Evolutionary conservation across 1,140 invertebrate species (phyloP).

Genomic region (Calliopsis andreniformis): DNA sequence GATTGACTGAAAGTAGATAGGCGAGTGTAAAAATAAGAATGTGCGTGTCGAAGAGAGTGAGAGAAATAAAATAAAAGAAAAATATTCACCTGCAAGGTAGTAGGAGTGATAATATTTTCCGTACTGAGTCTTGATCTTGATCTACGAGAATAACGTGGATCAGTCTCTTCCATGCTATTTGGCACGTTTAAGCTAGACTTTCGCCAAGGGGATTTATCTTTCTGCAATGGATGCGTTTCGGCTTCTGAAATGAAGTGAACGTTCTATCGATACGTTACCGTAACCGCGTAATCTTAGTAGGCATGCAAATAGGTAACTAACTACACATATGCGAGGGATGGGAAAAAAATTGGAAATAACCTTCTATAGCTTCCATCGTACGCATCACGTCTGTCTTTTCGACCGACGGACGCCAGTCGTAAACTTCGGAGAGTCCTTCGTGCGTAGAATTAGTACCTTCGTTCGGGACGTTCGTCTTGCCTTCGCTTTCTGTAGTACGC

Average conservation of each 20-base stretch:
- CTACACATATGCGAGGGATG: too few species aligned
- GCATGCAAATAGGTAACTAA: too few species aligned
- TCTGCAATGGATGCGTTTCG: slow-evolving; percentile 84
- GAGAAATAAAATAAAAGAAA: background rate
- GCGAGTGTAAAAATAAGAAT: too few species aligned
- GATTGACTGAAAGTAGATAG: slow-evolving; percentile 78
- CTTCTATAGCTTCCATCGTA: slow-evolving; percentile 93
- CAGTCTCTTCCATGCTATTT: slow-evolving; percentile 84
- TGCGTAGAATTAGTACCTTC: slow-evolving; percentile 84
- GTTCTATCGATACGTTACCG: too few species aligned
- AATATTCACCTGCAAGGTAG: slow-evolving; percentile 77
- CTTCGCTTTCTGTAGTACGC: slow-evolving; percentile 85
- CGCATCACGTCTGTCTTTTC: slow-evolving; percentile 92
- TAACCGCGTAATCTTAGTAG: too few species aligned
- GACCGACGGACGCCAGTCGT: slow-evolving; percentile 91
- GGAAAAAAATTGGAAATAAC: slow-evolving; percentile 74
- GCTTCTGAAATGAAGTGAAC: slow-evolving; percentile 82
- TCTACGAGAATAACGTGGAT: slow-evolving; percentile 80
- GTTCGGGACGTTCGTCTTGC: slow-evolving; percentile 85
- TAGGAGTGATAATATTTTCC: slow-evolving; percentile 78
- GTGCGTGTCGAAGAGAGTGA: background rate
- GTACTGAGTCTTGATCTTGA: slow-evolving; percentile 79
- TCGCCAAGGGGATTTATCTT: slow-evolving; percentile 89
- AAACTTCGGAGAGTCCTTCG: slow-evolving; percentile 84
- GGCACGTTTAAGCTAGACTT: slow-evolving; percentile 87